Conservation (phyloP, 2,797 vertebrate genomes). For the Choloepus didactylus region DNA sequence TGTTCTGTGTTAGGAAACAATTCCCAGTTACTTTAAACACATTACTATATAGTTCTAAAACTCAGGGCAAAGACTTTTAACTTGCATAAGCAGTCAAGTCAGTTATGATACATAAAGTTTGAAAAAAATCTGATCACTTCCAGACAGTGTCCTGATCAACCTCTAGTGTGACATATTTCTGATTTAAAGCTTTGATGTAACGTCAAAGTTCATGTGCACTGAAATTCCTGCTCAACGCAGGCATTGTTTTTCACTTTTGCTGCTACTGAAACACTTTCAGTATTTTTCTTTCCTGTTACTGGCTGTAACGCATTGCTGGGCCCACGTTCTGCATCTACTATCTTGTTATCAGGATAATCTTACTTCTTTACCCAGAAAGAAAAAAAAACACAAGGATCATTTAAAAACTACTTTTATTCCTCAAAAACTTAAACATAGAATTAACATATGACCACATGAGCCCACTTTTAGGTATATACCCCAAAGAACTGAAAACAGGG, state of each 20-base stretch:
- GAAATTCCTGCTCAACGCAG: neutral
- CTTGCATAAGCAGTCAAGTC: constrained; percentile 32
- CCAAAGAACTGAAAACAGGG: no score
- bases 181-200: neutral
- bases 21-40: neutral
- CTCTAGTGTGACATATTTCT: neutral
- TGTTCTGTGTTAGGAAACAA: constrained; percentile 8
- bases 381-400: neutral
- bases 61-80: constrained; percentile 20
- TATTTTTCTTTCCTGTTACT: neutral
- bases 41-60: neutral
- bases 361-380: neutral
- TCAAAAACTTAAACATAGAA: no score
- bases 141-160: neutral
- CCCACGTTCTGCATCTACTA: neutral
- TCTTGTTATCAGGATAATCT: neutral
- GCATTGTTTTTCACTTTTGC: neutral
- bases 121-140: neutral
- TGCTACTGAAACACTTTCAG: neutral
- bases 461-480: no score
- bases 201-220: neutral
- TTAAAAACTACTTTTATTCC: neutral
- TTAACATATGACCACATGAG: no score
- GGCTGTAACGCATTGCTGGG: neutral
- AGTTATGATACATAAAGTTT: neutral